Conservation (phyloP, 2,888 invertebrate species). For the Sycophila texana region DNA sequence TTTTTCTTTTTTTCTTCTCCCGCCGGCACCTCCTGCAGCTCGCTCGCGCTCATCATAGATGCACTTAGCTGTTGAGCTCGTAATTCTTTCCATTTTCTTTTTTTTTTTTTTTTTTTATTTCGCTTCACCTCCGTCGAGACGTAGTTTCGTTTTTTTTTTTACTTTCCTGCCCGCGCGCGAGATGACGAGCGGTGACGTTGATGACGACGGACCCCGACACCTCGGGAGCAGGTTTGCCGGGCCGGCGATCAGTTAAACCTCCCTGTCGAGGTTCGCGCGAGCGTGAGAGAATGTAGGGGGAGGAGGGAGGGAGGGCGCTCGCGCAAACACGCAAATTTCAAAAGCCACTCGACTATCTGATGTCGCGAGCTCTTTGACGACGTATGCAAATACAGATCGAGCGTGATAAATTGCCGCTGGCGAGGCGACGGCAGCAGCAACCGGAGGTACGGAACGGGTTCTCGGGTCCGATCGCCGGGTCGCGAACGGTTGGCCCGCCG, state of each 20-base stretch:
- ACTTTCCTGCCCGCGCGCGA: not conserved
- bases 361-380: slow-evolving; percentile 74
- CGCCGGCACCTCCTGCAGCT: slow-evolving; percentile 35
- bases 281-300: slow-evolving; percentile 51
- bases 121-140: not conserved
- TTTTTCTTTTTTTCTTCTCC: not conserved
- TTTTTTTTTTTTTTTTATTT: too few species aligned
- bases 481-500: slow-evolving; percentile 65
- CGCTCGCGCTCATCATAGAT: slow-evolving; percentile 34
- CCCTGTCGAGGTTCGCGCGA: slow-evolving; percentile 11
- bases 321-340: slow-evolving; percentile 75
- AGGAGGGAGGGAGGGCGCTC: slow-evolving; percentile 55
- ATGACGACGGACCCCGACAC: slow-evolving; percentile 39
- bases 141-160: slow-evolving; percentile 19
- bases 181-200: slow-evolving; percentile 53
- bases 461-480: slow-evolving; percentile 61
- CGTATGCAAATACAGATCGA: slow-evolving; percentile 76
- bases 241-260: slow-evolving; percentile 57
- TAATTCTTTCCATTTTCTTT: not conserved
- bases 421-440: slow-evolving; percentile 71
- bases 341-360: slow-evolving; percentile 75
- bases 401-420: slow-evolving; percentile 76
- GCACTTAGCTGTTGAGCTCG: slow-evolving; percentile 38
- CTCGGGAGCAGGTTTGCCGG: slow-evolving; percentile 45
- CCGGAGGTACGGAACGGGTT: slow-evolving; percentile 71